phyloP scores from a whole-genome alignment of 2,113 vertebrate genomes.

The Pseudolaguvia tuberculata region DNA sequence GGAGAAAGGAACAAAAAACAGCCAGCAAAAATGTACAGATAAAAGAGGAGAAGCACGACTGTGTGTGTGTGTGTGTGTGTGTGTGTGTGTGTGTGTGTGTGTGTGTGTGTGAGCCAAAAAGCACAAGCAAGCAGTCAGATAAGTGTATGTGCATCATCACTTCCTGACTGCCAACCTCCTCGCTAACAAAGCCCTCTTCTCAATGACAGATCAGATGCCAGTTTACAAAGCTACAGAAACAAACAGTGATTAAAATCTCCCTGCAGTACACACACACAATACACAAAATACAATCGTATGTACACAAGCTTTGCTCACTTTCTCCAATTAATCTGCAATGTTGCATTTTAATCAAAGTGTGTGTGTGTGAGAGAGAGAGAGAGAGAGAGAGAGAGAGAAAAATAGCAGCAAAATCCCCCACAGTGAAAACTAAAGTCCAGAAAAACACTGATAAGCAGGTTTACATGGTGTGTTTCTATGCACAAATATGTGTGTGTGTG shows the following conservation, averaged over 20 bases:
- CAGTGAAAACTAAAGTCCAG: neutral
- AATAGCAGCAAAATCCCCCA: neutral
- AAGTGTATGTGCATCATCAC: constrained; percentile 40
- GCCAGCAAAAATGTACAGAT: constrained; percentile 12
- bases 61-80: neutral
- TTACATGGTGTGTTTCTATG: neutral
- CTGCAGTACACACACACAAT: constrained; percentile 9
- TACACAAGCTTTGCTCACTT: constrained; percentile 12
- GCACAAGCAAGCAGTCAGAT: constrained; percentile 41
- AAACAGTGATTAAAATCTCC: constrained; percentile 44
- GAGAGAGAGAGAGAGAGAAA: too few relatives aligned
- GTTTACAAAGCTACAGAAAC: constrained; percentile 43
- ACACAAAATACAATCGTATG: neutral
- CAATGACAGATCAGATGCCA: constrained; percentile 45
- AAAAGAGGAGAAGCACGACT: neutral
- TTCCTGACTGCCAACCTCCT: constrained; percentile 33
- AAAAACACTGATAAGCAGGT: neutral
- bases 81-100: constrained; percentile 13
- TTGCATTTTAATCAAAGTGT: neutral
- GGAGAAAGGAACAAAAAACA: constrained; percentile 1
- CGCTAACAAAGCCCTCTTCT: constrained; percentile 39
- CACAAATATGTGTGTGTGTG: neutral
- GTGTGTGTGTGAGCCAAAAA: constrained; percentile 16
- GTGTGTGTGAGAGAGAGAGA: too few relatives aligned
- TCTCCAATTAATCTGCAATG: constrained; percentile 1